Percentiles rank a stretch among this genome's conserved stretches.
phyloP scores from a whole-genome alignment of 2,113 vertebrate genomes.

The Ariopsis seemanni region DNA sequence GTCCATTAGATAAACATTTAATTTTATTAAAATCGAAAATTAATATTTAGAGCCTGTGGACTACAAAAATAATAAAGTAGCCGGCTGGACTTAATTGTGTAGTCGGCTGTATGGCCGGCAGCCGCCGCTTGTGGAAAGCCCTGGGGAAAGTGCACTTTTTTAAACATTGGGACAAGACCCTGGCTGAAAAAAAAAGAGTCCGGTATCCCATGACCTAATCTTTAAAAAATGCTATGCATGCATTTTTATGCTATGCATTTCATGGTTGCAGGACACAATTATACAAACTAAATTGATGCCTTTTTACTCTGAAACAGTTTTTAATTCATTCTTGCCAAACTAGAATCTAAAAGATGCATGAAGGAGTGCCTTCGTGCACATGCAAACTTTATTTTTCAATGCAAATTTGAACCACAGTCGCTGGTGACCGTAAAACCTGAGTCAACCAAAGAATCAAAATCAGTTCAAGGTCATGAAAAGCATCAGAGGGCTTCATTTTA shows the following conservation, averaged over 20 bases:
- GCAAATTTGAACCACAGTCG: not conserved
- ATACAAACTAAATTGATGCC: not conserved
- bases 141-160: not conserved
- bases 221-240: not conserved
- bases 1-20: too few relatives aligned
- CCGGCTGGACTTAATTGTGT: too few relatives aligned
- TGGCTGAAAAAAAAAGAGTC: not conserved
- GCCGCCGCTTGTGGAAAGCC: too few relatives aligned
- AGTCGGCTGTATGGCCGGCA: too few relatives aligned
- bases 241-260: not conserved
- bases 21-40: too few relatives aligned
- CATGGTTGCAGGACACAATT: not conserved
- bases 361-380: not conserved
- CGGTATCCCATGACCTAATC: not conserved
- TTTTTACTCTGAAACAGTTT: not conserved
- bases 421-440: not conserved
- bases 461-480: slow-evolving; percentile 5
- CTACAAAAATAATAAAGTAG: too few relatives aligned
- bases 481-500: not conserved
- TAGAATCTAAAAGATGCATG: not conserved
- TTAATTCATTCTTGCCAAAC: not conserved
- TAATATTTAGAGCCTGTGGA: too few relatives aligned
- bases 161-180: not conserved
- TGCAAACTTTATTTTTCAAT: not conserved
- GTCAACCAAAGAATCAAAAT: not conserved